Conservation (phyloP, 92 coral and sea anemone genomes). For the Bergia sp. region DNA sequence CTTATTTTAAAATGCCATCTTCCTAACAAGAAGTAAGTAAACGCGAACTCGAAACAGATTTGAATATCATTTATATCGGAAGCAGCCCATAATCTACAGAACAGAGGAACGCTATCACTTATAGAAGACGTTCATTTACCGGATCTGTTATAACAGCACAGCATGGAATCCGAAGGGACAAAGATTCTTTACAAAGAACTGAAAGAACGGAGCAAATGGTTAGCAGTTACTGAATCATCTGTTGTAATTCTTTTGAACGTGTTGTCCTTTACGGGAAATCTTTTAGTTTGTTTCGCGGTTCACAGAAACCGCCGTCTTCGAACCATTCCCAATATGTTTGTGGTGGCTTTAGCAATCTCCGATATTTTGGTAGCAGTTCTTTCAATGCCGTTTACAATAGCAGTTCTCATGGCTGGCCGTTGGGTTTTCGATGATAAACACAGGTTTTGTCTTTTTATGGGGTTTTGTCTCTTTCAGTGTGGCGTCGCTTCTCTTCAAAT, state of each 20-base stretch:
- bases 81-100: neutral
- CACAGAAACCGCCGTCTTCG: constrained; percentile 54
- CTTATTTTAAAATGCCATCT: too few species aligned
- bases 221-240: neutral
- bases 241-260: constrained; percentile 34
- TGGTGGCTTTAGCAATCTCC: constrained; percentile 45
- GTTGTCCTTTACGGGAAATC: constrained; percentile 49
- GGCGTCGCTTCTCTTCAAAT: constrained; percentile 20
- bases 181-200: constrained; percentile 15
- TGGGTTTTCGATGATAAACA: constrained; percentile 33
- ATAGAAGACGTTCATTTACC: neutral
- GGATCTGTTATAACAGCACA: neutral
- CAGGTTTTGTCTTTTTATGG: constrained; percentile 39
- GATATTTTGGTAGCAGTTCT: constrained; percentile 43
- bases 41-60: too few species aligned
- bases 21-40: too few species aligned
- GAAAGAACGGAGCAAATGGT: neutral
- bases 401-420: constrained; percentile 19
- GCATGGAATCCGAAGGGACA: neutral
- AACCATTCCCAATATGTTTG: constrained; percentile 54
- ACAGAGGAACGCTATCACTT: neutral
- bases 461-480: constrained; percentile 26
- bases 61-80: neutral
- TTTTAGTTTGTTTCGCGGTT: constrained; percentile 50
- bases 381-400: constrained; percentile 52